These are phyloP conservation scores for Diadema setosum DNA, from an alignment of 35 echinoderm and acorn worm genomes.

Conservation along the genomic window DNA sequence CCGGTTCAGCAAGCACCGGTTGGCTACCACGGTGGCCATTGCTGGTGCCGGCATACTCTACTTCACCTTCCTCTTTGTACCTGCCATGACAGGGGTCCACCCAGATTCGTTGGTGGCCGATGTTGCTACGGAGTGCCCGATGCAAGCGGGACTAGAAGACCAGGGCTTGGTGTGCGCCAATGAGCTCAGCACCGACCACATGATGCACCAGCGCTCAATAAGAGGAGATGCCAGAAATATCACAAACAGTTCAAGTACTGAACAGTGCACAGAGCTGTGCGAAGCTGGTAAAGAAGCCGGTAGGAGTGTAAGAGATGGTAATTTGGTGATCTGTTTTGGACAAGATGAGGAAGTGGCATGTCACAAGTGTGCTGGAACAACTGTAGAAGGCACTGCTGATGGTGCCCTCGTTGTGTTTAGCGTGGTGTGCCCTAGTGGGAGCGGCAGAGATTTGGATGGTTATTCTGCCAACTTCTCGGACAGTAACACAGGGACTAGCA, in stretches of 20 bases:
- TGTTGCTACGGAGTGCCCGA: not conserved
- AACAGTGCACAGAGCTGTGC: not conserved
- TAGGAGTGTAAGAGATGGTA: not conserved
- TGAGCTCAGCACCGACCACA: not conserved
- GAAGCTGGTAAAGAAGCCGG: not conserved
- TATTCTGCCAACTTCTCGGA: not conserved
- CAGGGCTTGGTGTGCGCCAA: not conserved
- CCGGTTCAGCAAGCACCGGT: constrained; percentile 41
- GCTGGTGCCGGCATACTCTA: constrained; percentile 3
- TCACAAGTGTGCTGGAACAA: not conserved
- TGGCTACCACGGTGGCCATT: not conserved
- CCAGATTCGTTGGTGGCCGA: not conserved
- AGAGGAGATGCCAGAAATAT: not conserved
- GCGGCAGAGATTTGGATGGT: not conserved
- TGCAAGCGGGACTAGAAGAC: too few relatives aligned
- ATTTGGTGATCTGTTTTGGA: not conserved
- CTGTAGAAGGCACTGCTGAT: not conserved
- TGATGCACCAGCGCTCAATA: not conserved
- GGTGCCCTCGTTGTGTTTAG: not conserved
- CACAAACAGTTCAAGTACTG: not conserved
- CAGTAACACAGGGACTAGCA: too few relatives aligned
- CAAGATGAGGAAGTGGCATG: not conserved
- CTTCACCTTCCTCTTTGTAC: constrained; percentile 44
- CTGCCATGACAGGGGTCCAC: constrained; percentile 1
- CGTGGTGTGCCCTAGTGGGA: not conserved